Evolutionary conservation across 2,113 vertebrate genomes (phyloP).

Genomic region (Xyrauchen texanus): DNA sequence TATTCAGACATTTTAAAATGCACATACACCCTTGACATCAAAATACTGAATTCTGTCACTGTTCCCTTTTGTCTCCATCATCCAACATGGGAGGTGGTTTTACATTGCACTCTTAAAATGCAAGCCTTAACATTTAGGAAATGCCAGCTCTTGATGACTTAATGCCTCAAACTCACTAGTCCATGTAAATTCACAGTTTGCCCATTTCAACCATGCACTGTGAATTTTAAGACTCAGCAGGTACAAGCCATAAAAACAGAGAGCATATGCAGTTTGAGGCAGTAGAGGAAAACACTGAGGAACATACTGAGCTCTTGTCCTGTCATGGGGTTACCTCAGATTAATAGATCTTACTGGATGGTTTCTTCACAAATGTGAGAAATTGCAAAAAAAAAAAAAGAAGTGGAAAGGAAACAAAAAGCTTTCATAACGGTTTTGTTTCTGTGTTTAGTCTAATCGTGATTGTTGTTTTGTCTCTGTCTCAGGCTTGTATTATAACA

Average conservation of each 20-base stretch:
- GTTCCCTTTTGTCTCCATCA: neutral
- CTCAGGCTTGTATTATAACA: slow-evolving; percentile 41
- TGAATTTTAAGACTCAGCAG: slow-evolving; percentile 32
- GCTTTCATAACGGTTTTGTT: slow-evolving; percentile 3
- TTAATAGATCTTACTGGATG: slow-evolving; percentile 22
- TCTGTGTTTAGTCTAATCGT: slow-evolving; percentile 34
- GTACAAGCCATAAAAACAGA: slow-evolving; percentile 26
- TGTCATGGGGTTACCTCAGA: neutral
- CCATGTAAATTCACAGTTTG: slow-evolving; percentile 46
- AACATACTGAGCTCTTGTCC: neutral
- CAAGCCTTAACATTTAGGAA: slow-evolving; percentile 14
- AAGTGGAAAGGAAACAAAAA: neutral
- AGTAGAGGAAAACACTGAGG: slow-evolving; percentile 34
- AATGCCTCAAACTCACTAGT: slow-evolving; percentile 29
- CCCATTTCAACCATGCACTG: slow-evolving; percentile 23
- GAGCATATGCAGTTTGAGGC: slow-evolving; percentile 29
- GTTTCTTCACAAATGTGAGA: too few species aligned
- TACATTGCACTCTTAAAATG: slow-evolving; percentile 36
- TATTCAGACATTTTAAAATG: too few species aligned
- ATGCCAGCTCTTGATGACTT: slow-evolving; percentile 29
- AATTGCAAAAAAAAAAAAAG: neutral
- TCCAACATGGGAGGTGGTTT: neutral
- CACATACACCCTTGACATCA: too few species aligned
- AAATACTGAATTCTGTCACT: too few species aligned
- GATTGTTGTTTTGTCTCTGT: slow-evolving; percentile 35